phyloP scores from a whole-genome alignment of 2,888 invertebrate species.

The Sinohyriopsis cumingii region DNA sequence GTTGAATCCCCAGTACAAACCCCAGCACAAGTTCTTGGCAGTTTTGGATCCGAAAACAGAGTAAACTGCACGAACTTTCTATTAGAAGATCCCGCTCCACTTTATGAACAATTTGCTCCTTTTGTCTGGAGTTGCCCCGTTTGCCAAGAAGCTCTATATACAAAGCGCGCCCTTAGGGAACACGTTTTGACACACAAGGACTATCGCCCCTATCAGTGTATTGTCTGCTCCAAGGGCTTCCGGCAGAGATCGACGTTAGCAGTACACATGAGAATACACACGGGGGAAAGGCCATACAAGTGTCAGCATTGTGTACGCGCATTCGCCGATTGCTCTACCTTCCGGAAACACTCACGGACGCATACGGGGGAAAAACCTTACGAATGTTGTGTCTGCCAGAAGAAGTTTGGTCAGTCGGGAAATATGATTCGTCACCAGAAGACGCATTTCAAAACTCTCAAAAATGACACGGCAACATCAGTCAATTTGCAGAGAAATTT shows the following conservation, averaged over 20 bases:
- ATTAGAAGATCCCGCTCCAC: too few species aligned
- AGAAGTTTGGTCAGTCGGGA: slow-evolving; percentile 48
- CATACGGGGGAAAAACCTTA: slow-evolving; percentile 51
- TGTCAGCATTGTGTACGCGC: slow-evolving; percentile 39
- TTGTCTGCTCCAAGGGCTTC: slow-evolving; percentile 39
- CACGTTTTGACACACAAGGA: slow-evolving; percentile 35
- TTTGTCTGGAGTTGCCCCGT: slow-evolving; percentile 5
- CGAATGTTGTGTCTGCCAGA: slow-evolving; percentile 41
- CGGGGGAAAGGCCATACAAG: slow-evolving; percentile 45
- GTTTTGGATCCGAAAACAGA: too few species aligned
- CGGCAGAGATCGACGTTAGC: slow-evolving; percentile 46
- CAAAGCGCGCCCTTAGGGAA: slow-evolving; percentile 18
- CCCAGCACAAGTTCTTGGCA: too few species aligned
- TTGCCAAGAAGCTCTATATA: slow-evolving; percentile 15
- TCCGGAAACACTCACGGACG: slow-evolving; percentile 41
- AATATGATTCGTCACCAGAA: slow-evolving; percentile 49
- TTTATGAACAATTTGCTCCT: not conserved
- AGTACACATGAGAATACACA: slow-evolving; percentile 46
- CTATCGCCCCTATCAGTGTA: slow-evolving; percentile 35
- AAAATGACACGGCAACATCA: too few species aligned
- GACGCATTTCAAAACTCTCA: slow-evolving; percentile 18
- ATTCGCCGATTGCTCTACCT: slow-evolving; percentile 47
- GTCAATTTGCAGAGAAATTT: too few species aligned
- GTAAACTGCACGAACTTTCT: too few species aligned
- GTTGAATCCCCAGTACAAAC: too few species aligned